These are phyloP conservation scores for Drosophila nigrodunni DNA, from an alignment of 1,140 invertebrate genomes.

Conservation along the genomic window DNA sequence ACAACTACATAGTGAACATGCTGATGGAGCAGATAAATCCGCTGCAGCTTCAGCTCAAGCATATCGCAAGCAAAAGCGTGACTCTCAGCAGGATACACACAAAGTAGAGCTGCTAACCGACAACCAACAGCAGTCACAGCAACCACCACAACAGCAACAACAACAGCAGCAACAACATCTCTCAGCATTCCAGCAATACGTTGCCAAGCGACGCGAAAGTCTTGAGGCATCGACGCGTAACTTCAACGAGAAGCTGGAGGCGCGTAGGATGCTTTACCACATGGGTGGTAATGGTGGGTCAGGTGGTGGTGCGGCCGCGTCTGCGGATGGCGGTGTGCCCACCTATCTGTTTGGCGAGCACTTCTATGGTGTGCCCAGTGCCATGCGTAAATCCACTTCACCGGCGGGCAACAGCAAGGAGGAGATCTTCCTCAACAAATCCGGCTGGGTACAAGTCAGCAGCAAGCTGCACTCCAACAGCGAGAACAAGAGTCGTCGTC, in stretches of 20 bases:
- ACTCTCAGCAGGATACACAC: slow-evolving; percentile 20
- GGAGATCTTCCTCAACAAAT: slow-evolving; percentile 83
- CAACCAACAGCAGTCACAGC: slow-evolving; percentile 24
- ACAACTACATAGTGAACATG: slow-evolving; percentile 41
- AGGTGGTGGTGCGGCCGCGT: slow-evolving; percentile 15
- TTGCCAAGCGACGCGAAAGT: slow-evolving; percentile 80
- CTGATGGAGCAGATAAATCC: slow-evolving; percentile 18
- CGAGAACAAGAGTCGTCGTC: slow-evolving; percentile 55
- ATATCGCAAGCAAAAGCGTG: slow-evolving; percentile 31
- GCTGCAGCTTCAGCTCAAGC: slow-evolving; percentile 14
- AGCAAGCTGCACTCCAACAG: slow-evolving; percentile 44
- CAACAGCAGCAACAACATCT: slow-evolving; percentile 47
- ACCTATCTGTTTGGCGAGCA: slow-evolving; percentile 83
- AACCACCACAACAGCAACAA: slow-evolving; percentile 16
- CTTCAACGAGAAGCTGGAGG: slow-evolving; percentile 83
- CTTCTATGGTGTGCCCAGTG: slow-evolving; percentile 40
- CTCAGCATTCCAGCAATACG: slow-evolving; percentile 78
- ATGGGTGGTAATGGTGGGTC: slow-evolving; percentile 54
- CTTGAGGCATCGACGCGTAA: slow-evolving; percentile 78
- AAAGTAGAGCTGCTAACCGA: slow-evolving; percentile 32
- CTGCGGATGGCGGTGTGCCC: slow-evolving; percentile 46
- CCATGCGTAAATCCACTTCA: slow-evolving; percentile 52
- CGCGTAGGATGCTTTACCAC: slow-evolving; percentile 82
- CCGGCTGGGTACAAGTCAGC: slow-evolving; percentile 84
- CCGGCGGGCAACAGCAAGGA: slow-evolving; percentile 65